Conservation (phyloP, 1,140 invertebrate genomes). For the Orius insidiosus region DNA sequence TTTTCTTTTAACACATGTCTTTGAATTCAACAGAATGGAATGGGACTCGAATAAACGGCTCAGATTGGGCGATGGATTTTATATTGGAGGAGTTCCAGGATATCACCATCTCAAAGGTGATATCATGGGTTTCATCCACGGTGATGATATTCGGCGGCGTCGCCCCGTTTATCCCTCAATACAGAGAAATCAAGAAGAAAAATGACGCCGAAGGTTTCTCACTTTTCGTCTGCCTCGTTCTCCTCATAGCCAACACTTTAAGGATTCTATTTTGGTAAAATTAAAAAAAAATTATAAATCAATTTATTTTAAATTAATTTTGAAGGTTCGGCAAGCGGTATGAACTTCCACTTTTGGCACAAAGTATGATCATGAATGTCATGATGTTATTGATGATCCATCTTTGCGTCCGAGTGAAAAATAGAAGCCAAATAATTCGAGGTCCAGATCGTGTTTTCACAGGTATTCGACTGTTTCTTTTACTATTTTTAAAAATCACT, state of each 20-base stretch:
- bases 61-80: slow-evolving; percentile 19
- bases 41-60: slow-evolving; percentile 4
- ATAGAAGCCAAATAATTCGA: slow-evolving; percentile 63
- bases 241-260: slow-evolving; percentile 88
- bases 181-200: slow-evolving; percentile 77
- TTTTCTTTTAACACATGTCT: background rate
- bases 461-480: slow-evolving; percentile 39
- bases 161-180: slow-evolving; percentile 80
- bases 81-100: slow-evolving; percentile 22
- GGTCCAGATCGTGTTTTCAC: slow-evolving; percentile 63
- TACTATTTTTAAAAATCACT: too few species aligned
- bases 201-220: slow-evolving; percentile 93
- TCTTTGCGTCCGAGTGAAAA: slow-evolving; percentile 74
- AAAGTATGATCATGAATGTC: slow-evolving; percentile 94
- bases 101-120: slow-evolving; percentile 20
- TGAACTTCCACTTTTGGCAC: slow-evolving; percentile 83
- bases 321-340: slow-evolving; percentile 94
- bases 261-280: slow-evolving; percentile 95
- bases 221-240: slow-evolving; percentile 83
- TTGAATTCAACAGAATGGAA: slow-evolving; percentile 14
- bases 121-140: slow-evolving; percentile 21
- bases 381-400: slow-evolving; percentile 93
- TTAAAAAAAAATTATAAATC: slow-evolving; percentile 2
- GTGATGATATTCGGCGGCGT: slow-evolving; percentile 83
- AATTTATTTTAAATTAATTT: slow-evolving; percentile 24